phyloP scores from a whole-genome alignment of 2,888 invertebrate genomes.

The Liopterus haemorrhoidalis region DNA sequence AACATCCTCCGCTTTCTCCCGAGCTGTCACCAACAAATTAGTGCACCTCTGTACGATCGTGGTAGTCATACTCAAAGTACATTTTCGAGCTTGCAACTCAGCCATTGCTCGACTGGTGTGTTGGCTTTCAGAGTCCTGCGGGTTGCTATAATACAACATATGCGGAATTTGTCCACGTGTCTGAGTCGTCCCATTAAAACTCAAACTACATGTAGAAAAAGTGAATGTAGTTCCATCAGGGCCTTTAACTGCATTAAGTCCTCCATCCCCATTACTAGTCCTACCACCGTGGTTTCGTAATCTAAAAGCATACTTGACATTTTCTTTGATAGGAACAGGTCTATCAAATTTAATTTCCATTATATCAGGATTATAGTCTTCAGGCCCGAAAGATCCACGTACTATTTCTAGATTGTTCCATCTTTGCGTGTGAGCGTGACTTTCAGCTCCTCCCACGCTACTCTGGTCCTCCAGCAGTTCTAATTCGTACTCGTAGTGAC shows the following conservation, averaged over 20 bases:
- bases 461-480: constrained; percentile 77
- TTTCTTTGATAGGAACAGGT: constrained; percentile 80
- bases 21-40: constrained; percentile 68
- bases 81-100: constrained; percentile 60
- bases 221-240: constrained; percentile 88
- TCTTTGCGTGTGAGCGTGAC: constrained; percentile 60
- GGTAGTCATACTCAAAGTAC: constrained; percentile 69
- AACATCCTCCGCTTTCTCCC: constrained; percentile 62
- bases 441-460: constrained; percentile 49
- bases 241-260: constrained; percentile 79
- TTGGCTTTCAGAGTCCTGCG: constrained; percentile 44
- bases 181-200: constrained; percentile 94
- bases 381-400: constrained; percentile 76
- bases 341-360: constrained; percentile 87
- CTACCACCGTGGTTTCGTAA: constrained; percentile 85
- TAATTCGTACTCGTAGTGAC: constrained; percentile 83
- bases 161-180: constrained; percentile 92
- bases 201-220: constrained; percentile 85
- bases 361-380: constrained; percentile 81
- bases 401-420: constrained; percentile 85
- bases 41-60: constrained; percentile 72
- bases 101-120: constrained; percentile 53
- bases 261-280: constrained; percentile 92
- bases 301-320: constrained; percentile 81
- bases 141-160: constrained; percentile 70